Percentiles rank a stretch among this genome's conserved stretches.
Evolutionary conservation across 1,140 invertebrate species (phyloP).

Genomic region (Cydia strobilella): DNA sequence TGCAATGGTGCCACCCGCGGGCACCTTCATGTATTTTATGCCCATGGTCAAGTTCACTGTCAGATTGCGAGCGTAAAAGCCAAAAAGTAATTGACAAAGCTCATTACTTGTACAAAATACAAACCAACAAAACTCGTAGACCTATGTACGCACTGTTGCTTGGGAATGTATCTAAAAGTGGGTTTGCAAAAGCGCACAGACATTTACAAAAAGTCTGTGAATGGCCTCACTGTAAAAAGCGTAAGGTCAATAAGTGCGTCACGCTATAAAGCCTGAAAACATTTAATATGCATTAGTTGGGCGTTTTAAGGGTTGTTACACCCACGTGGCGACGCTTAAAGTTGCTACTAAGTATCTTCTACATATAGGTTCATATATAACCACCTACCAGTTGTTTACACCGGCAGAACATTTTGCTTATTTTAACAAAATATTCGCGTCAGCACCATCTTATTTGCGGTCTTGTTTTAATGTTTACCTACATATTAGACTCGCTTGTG

Average conservation of each 20-base stretch:
- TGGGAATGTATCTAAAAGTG: background rate
- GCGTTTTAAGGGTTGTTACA: background rate
- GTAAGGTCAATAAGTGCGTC: slow-evolving; percentile 19
- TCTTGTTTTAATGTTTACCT: too few relatives aligned
- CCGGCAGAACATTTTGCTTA: too few relatives aligned
- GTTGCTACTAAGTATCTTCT: too few relatives aligned
- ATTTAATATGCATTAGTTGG: slow-evolving; percentile 26
- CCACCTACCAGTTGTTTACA: too few relatives aligned
- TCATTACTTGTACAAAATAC: slow-evolving; percentile 34
- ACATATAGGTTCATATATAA: too few relatives aligned
- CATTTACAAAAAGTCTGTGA: background rate
- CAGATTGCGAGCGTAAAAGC: slow-evolving; percentile 25
- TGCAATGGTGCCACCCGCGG: background rate
- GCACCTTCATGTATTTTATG: background rate
- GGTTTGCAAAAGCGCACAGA: background rate
- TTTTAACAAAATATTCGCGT: too few relatives aligned
- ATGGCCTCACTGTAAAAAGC: background rate
- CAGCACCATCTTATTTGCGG: too few relatives aligned
- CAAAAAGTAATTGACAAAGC: slow-evolving; percentile 39
- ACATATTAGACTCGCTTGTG: too few relatives aligned
- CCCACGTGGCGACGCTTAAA: background rate
- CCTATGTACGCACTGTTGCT: background rate
- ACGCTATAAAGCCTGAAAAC: slow-evolving; percentile 22
- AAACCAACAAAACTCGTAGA: background rate
- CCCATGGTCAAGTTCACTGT: slow-evolving; percentile 44